These are phyloP conservation scores for Atta cephalotes DNA, from an alignment of 1,140 invertebrate genomes.

Conservation along the genomic window DNA sequence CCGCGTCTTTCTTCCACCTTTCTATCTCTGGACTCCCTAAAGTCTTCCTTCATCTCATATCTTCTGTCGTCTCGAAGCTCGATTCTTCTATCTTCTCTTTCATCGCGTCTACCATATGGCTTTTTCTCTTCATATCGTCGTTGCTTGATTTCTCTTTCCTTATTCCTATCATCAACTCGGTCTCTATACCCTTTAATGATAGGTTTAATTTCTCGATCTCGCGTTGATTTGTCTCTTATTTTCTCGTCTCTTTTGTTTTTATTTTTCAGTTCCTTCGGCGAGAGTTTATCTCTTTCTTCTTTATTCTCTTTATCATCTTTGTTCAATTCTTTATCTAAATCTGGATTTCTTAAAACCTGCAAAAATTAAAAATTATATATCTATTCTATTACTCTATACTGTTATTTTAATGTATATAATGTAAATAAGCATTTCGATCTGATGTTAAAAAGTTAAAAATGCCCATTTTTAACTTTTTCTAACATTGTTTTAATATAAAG, in stretches of 20 bases:
- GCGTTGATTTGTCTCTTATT: constrained; percentile 79
- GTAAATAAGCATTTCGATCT: no score
- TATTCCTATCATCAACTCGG: constrained; percentile 82
- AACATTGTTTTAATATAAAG: no score
- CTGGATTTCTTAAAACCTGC: constrained; percentile 84
- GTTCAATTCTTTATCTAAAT: constrained; percentile 81
- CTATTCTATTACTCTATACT: background rate
- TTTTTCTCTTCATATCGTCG: constrained; percentile 86
- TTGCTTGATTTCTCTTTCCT: constrained; percentile 84
- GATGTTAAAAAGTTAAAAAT: no score
- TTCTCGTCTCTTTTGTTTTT: constrained; percentile 83
- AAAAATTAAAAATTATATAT: constrained; percentile 54
- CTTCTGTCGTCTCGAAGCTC: constrained; percentile 77
- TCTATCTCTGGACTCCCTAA: constrained; percentile 75
- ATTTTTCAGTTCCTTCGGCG: constrained; percentile 82
- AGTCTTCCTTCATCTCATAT: constrained; percentile 79
- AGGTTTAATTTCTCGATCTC: constrained; percentile 80
- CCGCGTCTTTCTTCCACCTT: constrained; percentile 82
- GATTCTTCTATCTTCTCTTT: constrained; percentile 76
- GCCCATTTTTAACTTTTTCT: no score
- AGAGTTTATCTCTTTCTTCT: constrained; percentile 82
- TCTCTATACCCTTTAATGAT: constrained; percentile 81
- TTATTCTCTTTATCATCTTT: constrained; percentile 84
- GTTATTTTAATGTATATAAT: constrained; percentile 9
- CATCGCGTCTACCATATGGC: constrained; percentile 75